A percentile compares a stretch with the other conserved stretches of the same genome.
Evolutionary conservation across 1,140 invertebrate genomes (phyloP).

Genomic region (Chelonus insularis): DNA sequence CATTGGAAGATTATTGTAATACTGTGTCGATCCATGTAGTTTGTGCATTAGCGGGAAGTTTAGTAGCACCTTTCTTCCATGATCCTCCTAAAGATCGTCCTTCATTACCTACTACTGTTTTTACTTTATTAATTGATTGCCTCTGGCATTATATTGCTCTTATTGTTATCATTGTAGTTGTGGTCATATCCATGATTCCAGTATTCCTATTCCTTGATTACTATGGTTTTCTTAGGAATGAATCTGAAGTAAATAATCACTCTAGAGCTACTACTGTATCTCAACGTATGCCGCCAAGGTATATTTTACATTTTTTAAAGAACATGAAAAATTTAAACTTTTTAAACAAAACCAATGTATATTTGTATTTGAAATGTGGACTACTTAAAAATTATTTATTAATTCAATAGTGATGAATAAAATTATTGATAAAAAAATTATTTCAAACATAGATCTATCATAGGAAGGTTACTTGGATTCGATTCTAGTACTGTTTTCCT

Average conservation of each 20-base stretch:
- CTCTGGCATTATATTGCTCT: slow-evolving; percentile 42
- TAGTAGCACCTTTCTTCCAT: slow-evolving; percentile 32
- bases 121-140: slow-evolving; percentile 29
- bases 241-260: slow-evolving; percentile 40
- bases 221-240: slow-evolving; percentile 36
- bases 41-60: slow-evolving; percentile 33
- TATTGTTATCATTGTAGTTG: slow-evolving; percentile 23
- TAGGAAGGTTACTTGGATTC: slow-evolving; percentile 9
- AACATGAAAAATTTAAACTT: background rate
- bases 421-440: background rate
- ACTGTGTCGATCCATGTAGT: slow-evolving; percentile 35
- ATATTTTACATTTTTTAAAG: background rate
- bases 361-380: too few relatives aligned
- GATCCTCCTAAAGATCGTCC: background rate
- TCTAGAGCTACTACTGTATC: slow-evolving; percentile 27
- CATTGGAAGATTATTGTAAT: slow-evolving; percentile 45
- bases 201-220: slow-evolving; percentile 30
- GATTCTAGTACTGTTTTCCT: slow-evolving; percentile 1
- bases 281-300: slow-evolving; percentile 22
- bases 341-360: too few relatives aligned
- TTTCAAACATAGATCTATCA: slow-evolving; percentile 9
- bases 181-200: slow-evolving; percentile 24
- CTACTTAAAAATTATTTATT: too few relatives aligned
- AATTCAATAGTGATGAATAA: too few relatives aligned
- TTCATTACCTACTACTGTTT: background rate